Base-by-base conservation (phyloP, 2,888 invertebrate species). In the Drosophila infuscata region DNA sequence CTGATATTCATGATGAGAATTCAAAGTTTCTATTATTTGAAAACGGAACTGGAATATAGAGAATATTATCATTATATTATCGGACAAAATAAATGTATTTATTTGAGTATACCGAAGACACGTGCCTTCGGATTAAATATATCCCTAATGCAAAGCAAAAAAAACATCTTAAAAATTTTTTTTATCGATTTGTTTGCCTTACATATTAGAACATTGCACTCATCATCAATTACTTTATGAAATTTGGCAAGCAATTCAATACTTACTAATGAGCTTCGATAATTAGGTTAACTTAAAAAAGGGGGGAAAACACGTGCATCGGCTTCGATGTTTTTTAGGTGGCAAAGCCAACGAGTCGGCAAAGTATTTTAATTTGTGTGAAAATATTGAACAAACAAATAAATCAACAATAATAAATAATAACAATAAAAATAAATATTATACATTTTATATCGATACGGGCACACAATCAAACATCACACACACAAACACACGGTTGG, bases 321-420 rank as follows among this genome's bases (percentile, higher is more conserved):
- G 70, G 46, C 58, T 61, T 53, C 53, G 72, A 54, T 70, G 76
- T 61, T 58, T 74, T 86, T 62, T 41, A 74, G 69, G 74, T 59
- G 70, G 54, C 38, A 62, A 62, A 83, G 83, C 74, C 81, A 77
- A 81, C 77, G 69, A 74, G 81, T 72, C 71, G 77, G 38, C 51
- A 74, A 83, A 75, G 85, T 89, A 88, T 90, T 90, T 89, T 88
- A 88, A 88, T 88, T 90, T 88, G 91, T 88, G 88, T 89, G 88
- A 88, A 88, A 83, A 89, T 90, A 75, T 89, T 90, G 77, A 69
- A 69, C 79, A 90, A 88, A 88, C 88, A 88, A 87, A 89, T 83
- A 90, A 86, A 85, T 85, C 81, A 88, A 77, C 86, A 85, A 77
- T 74, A 85, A 81, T 74, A 76, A 88, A 83, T 80, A 87, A 89